Base-by-base conservation (phyloP, 1,140 invertebrate genomes). In the Aphelenchoides fujianensis region DNA sequence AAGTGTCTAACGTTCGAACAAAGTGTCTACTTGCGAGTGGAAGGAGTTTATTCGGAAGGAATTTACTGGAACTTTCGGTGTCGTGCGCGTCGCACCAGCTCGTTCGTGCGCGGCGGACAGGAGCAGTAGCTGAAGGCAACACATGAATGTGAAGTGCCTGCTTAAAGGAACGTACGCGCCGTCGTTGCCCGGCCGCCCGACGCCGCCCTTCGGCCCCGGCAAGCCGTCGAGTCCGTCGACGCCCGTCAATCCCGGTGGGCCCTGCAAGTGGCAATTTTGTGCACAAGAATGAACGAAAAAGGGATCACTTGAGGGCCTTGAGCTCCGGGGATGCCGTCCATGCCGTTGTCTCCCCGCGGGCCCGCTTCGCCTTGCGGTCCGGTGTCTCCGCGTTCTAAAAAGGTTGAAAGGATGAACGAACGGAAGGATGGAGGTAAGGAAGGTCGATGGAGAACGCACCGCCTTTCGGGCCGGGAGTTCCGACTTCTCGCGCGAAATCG, bases 341-440 rank as follows among this genome's bases (percentile, higher is more conserved):
- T 16, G 55, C 55, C 55, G 12, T 48, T 48, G 12, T 48, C 55
- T 16, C 5, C 5, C 5, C 5, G 55, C 23, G 5, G 41, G 23
- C 41, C 55, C 7, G 5, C 5, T 16, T 59, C 55, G 5, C 55
- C 55, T 30, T 16, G 5, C 7, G 12, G 12, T 59, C 55, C 55
- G 19, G 34, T 19, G 5, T 59, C 55, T 59, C 55, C 55, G 55
- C 55, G 55, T 59, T 59, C 55, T 59, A 59, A 5, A 59, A 59
- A 30, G 7, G 23, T 23, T 59, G 5, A 7, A 59, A 5, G 34
- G 55, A 59, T 48, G 41, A 48, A 48, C n/a, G n/a, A n/a, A n/a
- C 23, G 12, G 12, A 59, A 59, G 27, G 5, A 59, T 59, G 7
- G 28, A 30, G 5, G 7, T 7, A 48, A 48, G 41, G 41, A 48